phyloP scores from a whole-genome alignment of 2,888 invertebrate species.

The Oxyteleia sp. region DNA sequence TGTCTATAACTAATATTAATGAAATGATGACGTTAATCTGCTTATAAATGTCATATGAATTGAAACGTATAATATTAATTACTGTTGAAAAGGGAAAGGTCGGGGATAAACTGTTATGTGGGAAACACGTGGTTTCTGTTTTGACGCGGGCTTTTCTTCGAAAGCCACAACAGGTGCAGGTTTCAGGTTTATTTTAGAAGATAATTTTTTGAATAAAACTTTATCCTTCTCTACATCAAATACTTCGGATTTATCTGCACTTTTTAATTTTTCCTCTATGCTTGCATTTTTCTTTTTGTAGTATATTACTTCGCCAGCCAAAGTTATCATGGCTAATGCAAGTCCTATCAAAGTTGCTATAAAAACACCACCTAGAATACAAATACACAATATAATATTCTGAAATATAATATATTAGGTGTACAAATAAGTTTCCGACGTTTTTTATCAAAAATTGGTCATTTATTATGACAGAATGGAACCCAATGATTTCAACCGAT shows the following conservation, averaged over 20 bases:
- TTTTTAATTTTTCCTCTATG: conserved; percentile 55
- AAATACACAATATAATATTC: conserved; percentile 20
- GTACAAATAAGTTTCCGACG: no score
- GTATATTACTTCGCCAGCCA: conserved; percentile 94
- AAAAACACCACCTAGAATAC: conserved; percentile 93
- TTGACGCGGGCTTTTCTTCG: conserved; percentile 76
- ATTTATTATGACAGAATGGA: no score
- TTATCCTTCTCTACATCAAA: conserved; percentile 73
- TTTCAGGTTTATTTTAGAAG: conserved; percentile 82
- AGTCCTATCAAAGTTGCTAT: conserved; percentile 96
- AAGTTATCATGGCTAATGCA: conserved; percentile 94
- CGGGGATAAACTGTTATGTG: conserved; percentile 87
- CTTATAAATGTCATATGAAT: no score
- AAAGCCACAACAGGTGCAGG: conserved; percentile 83
- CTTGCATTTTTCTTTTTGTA: conserved; percentile 87
- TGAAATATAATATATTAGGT: no score
- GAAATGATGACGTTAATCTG: no score
- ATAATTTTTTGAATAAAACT: conserved; percentile 79
- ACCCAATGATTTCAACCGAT: no score
- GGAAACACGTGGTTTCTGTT: conserved; percentile 83
- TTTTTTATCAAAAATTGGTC: no score
- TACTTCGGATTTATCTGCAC: conserved; percentile 29
- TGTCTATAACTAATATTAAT: no score
- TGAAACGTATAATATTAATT: no score
- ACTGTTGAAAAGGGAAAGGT: conserved; percentile 85